Base-by-base conservation (phyloP, 2,888 invertebrate genomes). In the Plebejus argus region DNA sequence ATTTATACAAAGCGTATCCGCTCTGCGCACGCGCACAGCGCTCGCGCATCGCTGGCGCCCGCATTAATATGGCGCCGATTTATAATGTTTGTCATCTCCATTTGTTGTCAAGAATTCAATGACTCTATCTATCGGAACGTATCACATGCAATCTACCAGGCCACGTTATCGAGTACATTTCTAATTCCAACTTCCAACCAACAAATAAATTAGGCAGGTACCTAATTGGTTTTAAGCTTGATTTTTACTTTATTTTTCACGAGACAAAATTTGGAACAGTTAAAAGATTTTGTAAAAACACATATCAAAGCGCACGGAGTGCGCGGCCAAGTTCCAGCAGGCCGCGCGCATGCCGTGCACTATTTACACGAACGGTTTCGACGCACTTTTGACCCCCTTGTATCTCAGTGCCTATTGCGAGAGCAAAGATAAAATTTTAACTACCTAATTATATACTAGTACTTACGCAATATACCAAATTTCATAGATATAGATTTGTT, bases 1-100 rank as follows among this genome's bases (percentile, higher is more conserved):
- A 93, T 92, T 92, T 92, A 92, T 93, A 92, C 84, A 86, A 84
- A 85, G 87, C 88, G 90, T 91, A 93, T 93, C 93, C 93, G 93
- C 88, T 86, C 86, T 83, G 89, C 90, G 91, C 91, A 89, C 90
- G 92, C 91, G 90, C 88, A 86, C 81, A 81, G 79, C 80, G 84
- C 83, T 83, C 84, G 85, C 86, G 84, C 83, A 83, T 83, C 83
- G 82, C 85, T 85, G 89, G 87, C 88, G 86, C 86, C 87, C 83
- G 80, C 81, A 81, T 81, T 80, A 80, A 81, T 80, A 81, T 82
- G 81, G 81, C 82, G 82, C 80, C 81, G 80, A 80, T 81, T 81
- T 80, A 79, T 80, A 80, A 79, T 77, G 77, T 53, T 72, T 80
- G 79, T 81, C 80, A 80, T 79, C 76, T 79, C 77, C 70, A 78